These are phyloP conservation scores for Eilema griseolum DNA, from an alignment of 2,888 invertebrate species.

Conservation along the genomic window DNA sequence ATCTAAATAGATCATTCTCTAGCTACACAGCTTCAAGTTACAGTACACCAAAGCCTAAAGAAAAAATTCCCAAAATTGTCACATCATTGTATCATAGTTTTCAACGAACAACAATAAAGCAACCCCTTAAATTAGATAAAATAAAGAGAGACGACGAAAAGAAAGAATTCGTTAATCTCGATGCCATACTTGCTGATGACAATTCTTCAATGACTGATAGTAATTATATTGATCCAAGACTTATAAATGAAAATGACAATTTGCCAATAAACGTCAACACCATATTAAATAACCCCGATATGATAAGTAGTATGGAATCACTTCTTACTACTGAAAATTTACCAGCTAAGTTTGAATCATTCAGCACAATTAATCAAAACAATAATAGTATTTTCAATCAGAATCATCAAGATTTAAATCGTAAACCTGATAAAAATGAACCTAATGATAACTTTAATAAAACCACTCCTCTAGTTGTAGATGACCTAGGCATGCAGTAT, in stretches of 20 bases:
- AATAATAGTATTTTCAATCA: conserved; percentile 68
- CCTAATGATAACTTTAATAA: conserved; percentile 66
- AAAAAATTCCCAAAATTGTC: conserved; percentile 82
- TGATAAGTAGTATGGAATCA: conserved; percentile 85
- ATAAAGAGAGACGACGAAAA: conserved; percentile 76
- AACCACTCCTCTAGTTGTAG: conserved; percentile 67
- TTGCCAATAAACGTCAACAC: conserved; percentile 87
- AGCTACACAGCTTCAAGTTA: conserved; percentile 79
- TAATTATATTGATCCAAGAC: conserved; percentile 86
- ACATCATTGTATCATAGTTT: conserved; percentile 83
- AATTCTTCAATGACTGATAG: conserved; percentile 83
- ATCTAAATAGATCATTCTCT: conserved; percentile 79
- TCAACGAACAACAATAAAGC: conserved; percentile 77
- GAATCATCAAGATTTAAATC: conserved; percentile 58
- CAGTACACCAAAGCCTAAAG: conserved; percentile 81
- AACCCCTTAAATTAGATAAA: conserved; percentile 81
- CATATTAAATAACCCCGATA: conserved; percentile 82
- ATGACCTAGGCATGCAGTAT: conserved; percentile 81
- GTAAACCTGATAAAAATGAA: conserved; percentile 59
- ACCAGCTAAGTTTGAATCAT: conserved; percentile 82
- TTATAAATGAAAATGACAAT: conserved; percentile 91
- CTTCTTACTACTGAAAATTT: conserved; percentile 83
- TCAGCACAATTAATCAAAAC: conserved; percentile 68
- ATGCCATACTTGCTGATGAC: conserved; percentile 75
- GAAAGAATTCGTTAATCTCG: conserved; percentile 82